phyloP scores from a whole-genome alignment of 2,797 vertebrate species.

The Sardinella longiceps region DNA sequence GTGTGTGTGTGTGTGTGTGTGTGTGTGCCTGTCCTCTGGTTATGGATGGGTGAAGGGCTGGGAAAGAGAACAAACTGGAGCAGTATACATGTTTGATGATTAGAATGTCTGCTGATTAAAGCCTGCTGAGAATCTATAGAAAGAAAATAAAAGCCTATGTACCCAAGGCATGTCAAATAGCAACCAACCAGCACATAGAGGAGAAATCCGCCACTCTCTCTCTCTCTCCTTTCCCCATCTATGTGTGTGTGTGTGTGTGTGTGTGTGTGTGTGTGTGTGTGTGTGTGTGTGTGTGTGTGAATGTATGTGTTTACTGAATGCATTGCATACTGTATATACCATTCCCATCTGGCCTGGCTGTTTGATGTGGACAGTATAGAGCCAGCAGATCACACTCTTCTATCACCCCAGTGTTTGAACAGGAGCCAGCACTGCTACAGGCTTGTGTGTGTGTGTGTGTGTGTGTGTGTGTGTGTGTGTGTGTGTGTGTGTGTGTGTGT shows the following conservation, averaged over 20 bases:
- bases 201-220: too few relatives aligned
- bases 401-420: constrained; percentile 31
- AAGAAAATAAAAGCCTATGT: background rate
- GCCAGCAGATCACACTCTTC: constrained; percentile 22
- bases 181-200: too few relatives aligned
- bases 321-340: background rate
- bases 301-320: constrained; percentile 2
- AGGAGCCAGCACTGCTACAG: constrained; percentile 2
- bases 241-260: background rate
- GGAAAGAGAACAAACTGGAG: background rate
- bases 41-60: background rate
- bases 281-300: constrained; percentile 25
- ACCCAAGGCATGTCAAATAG: background rate
- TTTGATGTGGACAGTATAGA: constrained; percentile 15
- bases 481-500: constrained; percentile 5
- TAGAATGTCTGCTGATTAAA: background rate
- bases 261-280: background rate
- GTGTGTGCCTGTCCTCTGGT: background rate
- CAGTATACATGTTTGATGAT: background rate
- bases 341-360: background rate
- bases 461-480: background rate
- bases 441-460: background rate
- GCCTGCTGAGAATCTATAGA: background rate
- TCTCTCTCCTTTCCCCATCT: too few relatives aligned
- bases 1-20: background rate